phyloP scores from a whole-genome alignment of 2,113 vertebrate species.

The Rhynchomys soricoides region DNA sequence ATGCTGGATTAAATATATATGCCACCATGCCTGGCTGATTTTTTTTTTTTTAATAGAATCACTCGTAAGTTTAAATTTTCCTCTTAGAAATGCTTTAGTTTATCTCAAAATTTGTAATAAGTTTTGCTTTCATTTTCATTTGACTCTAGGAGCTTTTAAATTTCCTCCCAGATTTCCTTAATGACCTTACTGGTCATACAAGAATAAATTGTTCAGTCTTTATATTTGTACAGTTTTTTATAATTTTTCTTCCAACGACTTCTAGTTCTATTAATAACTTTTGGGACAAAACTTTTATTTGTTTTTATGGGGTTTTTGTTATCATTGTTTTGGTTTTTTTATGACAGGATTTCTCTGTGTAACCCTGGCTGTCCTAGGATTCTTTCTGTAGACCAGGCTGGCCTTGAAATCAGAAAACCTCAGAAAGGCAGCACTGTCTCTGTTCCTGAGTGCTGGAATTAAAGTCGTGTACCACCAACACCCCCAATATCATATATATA shows the following conservation, averaged over 20 bases:
- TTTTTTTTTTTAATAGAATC: neutral
- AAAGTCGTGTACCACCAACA: neutral
- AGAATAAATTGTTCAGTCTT: neutral
- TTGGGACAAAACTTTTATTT: neutral
- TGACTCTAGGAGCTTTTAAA: neutral
- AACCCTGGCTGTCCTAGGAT: neutral
- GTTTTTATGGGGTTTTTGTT: neutral
- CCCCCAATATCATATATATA: neutral
- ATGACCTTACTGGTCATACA: neutral
- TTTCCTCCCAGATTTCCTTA: neutral
- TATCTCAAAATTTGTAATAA: neutral
- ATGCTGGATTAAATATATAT: neutral
- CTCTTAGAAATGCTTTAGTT: neutral
- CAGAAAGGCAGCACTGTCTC: neutral
- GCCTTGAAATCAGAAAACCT: neutral
- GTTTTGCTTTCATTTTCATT: constrained; percentile 1
- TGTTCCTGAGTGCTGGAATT: neutral
- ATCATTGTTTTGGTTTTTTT: neutral
- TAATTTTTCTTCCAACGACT: neutral
- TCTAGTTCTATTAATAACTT: neutral
- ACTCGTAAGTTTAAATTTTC: neutral
- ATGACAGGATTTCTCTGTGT: neutral
- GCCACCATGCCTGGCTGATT: neutral
- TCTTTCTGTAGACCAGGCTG: neutral
- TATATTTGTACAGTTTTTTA: neutral